These are phyloP conservation scores for Tursiops truncatus DNA, from an alignment of 2,113 vertebrate genomes.

Conservation along the genomic window DNA sequence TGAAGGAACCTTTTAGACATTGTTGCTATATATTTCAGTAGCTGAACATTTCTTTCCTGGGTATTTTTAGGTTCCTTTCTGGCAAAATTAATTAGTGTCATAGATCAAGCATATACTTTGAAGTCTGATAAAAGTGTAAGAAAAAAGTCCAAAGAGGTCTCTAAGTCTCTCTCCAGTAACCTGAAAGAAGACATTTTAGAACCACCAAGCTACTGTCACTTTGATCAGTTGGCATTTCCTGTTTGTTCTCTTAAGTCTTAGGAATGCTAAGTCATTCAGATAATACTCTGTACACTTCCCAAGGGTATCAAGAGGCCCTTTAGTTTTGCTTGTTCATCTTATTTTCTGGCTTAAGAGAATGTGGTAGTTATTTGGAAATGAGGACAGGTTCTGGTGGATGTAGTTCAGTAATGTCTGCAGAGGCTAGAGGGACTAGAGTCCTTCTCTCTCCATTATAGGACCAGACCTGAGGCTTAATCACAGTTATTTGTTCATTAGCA, in stretches of 20 bases:
- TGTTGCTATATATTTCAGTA: background rate
- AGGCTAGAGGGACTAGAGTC: background rate
- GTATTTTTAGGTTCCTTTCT: slow-evolving; percentile 14
- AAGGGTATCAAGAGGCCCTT: background rate
- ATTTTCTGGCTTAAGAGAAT: background rate
- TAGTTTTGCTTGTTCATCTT: background rate
- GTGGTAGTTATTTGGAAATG: background rate
- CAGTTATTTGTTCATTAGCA: background rate
- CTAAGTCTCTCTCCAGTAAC: background rate
- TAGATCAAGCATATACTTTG: background rate
- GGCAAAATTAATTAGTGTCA: background rate
- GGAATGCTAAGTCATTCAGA: slow-evolving; percentile 15
- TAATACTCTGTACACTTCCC: background rate
- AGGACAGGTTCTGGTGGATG: background rate
- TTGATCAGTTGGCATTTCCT: background rate
- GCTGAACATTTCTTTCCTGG: slow-evolving; percentile 6
- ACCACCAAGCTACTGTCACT: background rate
- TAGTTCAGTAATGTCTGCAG: background rate
- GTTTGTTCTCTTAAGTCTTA: background rate
- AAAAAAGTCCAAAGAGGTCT: background rate
- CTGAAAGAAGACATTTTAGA: background rate
- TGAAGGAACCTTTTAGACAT: background rate
- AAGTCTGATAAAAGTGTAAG: background rate
- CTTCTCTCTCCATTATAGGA: background rate
- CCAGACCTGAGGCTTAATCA: background rate